Base-by-base conservation (phyloP, 1,140 invertebrate genomes). In the Brachionus rubens region DNA sequence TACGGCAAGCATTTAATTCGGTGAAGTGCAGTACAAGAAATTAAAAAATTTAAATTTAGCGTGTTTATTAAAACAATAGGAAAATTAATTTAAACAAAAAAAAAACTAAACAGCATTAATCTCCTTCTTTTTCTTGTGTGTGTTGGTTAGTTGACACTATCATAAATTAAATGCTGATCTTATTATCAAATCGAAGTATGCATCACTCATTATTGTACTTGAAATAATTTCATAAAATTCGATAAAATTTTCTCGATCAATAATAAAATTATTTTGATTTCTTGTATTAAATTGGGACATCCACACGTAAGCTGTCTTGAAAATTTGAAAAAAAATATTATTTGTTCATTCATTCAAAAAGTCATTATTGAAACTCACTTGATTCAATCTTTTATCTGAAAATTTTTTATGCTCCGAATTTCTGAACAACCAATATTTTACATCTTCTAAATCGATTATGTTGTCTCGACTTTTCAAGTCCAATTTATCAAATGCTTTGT, bases 161-260 rank as follows among this genome's bases (percentile, higher is more conserved):
- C n/a, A n/a, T n/a, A n/a, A n/a, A 41, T 43, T 65, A 65, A 30
- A 65, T 5, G 59, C 19, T 10, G 59, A 24, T 0, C 59, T 16
- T 30, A 65, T 65, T 21, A 65, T 43, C 24, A 65, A 19, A 12
- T 65, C 59, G 26, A 65, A 65, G 43, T 65, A 65, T 21, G 59
- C 59, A 43, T 65, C 59, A 24, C 40, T 65, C 19, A 65, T 65
- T 14, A 65, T 65, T 24, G 59, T 65, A 36, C 59, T 65, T 26
- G 59, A 65, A 10, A 65, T 5, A 43, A 65, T 43, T 43, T 43
- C 19, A 65, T 65, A 65, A 65, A 43, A 65, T 65, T 65, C 59
- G 43, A 65, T 65, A 26, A 65, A 65, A 43, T n/a, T 65, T 19
- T 65, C 59, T 1, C 36, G 33, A 43, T 65, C 40, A 65, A 65